These are phyloP conservation scores for Chroicocephalus ridibundus DNA, from an alignment of 2,113 vertebrate genomes.

Conservation along the genomic window DNA sequence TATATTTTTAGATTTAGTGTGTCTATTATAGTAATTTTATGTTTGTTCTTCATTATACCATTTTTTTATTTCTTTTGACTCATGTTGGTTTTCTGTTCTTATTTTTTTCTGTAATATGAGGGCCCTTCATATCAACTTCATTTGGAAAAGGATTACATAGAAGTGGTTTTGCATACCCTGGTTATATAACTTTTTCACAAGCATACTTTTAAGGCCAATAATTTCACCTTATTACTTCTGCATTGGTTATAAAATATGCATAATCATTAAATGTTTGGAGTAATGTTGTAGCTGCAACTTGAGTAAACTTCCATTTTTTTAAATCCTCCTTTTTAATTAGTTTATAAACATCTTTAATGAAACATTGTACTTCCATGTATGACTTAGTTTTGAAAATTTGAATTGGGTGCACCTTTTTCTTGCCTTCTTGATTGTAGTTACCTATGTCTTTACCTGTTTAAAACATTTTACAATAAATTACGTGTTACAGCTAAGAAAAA, in stretches of 20 bases:
- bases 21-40: neutral
- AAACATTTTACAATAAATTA: neutral
- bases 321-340: neutral
- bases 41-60: neutral
- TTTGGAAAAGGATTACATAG: neutral
- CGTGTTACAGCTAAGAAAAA: neutral
- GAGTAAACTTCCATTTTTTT: neutral
- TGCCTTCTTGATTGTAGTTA: neutral
- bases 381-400: neutral
- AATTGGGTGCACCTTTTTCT: neutral
- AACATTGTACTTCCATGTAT: neutral
- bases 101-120: neutral
- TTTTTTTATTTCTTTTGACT: neutral
- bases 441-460: neutral
- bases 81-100: neutral
- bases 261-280: neutral
- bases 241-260: neutral
- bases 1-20: neutral
- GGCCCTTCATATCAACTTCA: neutral
- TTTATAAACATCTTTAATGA: neutral
- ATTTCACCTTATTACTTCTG: neutral
- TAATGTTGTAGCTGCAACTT: neutral
- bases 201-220: neutral
- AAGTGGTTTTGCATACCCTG: neutral
- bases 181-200: neutral